A percentile compares a stretch with the other conserved stretches of the same genome.
phyloP scores from a whole-genome alignment of 2,113 vertebrate species.

The Cyprinus carpio region DNA sequence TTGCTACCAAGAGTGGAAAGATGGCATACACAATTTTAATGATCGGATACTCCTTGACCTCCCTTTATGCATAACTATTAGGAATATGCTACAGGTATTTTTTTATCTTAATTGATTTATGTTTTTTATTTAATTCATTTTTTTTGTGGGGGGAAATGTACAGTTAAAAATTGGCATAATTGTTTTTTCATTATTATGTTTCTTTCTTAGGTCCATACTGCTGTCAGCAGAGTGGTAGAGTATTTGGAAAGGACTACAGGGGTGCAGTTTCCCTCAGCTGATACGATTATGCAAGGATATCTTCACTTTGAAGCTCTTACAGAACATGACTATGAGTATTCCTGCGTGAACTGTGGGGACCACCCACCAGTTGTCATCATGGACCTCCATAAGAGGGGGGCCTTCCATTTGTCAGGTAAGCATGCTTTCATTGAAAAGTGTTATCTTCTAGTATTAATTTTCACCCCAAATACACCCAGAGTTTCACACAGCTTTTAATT shows the following conservation, averaged over 20 bases:
- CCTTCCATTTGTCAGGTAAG: background rate
- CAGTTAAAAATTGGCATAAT: background rate
- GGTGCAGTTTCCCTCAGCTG: background rate
- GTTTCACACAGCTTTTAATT: background rate
- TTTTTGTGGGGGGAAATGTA: background rate
- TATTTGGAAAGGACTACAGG: background rate
- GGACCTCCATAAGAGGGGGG: background rate
- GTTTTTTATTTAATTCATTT: no score
- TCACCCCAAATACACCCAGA: background rate
- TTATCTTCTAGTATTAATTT: background rate
- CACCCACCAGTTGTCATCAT: background rate
- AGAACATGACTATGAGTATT: slow-evolving; percentile 21
- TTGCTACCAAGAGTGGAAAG: slow-evolving; percentile 30
- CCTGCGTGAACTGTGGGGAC: background rate
- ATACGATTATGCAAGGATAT: background rate
- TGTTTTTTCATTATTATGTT: slow-evolving; percentile 8
- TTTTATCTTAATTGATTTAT: background rate
- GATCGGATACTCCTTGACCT: background rate
- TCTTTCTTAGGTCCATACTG: no score
- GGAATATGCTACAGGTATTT: slow-evolving; percentile 22
- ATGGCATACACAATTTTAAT: slow-evolving; percentile 34
- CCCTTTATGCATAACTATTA: background rate
- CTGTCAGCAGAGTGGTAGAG: background rate
- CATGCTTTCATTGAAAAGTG: background rate
- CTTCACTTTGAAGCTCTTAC: slow-evolving; percentile 25